These are phyloP conservation scores for Drosophila pegasa DNA, from an alignment of 2,888 invertebrate genomes.

Conservation along the genomic window DNA sequence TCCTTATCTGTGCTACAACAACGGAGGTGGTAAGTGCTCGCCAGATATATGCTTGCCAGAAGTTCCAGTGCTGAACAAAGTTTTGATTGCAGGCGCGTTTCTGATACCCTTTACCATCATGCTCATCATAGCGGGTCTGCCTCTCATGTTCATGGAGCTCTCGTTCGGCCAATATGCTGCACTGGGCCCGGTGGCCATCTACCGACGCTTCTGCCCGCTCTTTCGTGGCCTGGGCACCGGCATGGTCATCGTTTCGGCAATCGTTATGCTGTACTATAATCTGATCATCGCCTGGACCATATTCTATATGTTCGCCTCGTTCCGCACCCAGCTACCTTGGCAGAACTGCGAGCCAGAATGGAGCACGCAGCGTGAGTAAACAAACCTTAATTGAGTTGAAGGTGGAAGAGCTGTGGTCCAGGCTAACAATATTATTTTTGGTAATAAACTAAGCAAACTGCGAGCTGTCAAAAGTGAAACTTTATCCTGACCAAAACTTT, in stretches of 20 bases:
- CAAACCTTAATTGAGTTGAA: not conserved
- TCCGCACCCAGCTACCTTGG: slow-evolving; percentile 89
- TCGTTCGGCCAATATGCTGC: slow-evolving; percentile 93
- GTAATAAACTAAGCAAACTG: slow-evolving; percentile 69
- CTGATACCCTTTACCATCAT: slow-evolving; percentile 93
- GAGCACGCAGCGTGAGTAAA: slow-evolving; percentile 88
- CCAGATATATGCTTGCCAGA: not conserved
- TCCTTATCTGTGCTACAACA: slow-evolving; percentile 91
- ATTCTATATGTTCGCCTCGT: slow-evolving; percentile 90
- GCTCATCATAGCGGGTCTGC: slow-evolving; percentile 92
- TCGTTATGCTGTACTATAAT: slow-evolving; percentile 92
- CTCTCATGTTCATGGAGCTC: slow-evolving; percentile 94
- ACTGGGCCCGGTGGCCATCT: slow-evolving; percentile 91
- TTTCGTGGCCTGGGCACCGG: slow-evolving; percentile 91
- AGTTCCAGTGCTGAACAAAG: not conserved
- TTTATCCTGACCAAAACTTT: slow-evolving; percentile 38
- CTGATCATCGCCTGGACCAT: slow-evolving; percentile 92
- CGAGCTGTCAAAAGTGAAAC: slow-evolving; percentile 61
- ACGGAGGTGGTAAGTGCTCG: slow-evolving; percentile 88
- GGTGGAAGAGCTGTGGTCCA: not conserved
- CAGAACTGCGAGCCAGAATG: slow-evolving; percentile 89
- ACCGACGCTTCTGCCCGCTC: slow-evolving; percentile 90
- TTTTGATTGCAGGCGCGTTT: slow-evolving; percentile 88
- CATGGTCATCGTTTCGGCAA: slow-evolving; percentile 91
- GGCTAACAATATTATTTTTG: not conserved